Evolutionary conservation across 2,797 vertebrate species (phyloP), one percentile per base, ranked within the genome.

Genomic region (Capromys pilorides): DNA sequence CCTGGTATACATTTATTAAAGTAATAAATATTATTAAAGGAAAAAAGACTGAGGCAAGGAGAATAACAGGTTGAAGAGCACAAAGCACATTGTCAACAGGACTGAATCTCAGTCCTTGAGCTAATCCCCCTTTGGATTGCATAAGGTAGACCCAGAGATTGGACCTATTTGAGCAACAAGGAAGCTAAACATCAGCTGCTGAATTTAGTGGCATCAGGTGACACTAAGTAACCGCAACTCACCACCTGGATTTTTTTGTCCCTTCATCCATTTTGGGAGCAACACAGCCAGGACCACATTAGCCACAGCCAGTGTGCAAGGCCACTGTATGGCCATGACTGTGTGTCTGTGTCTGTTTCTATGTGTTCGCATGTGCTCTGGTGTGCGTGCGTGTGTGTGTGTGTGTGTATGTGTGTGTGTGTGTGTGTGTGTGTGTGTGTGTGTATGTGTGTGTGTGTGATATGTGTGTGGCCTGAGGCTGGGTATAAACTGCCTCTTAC

Each of bases 401-500:
- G 19, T 41, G 28, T 2, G 0, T 2, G 33, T 75, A 39, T 75
- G 39, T 85, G 71, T 39, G 14, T 11, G 73, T 89, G n/a, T 64
- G 82, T 36, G 26, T 81, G 79, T 59, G 6, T 80, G 94, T 41
- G 71, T 73, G 36, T 41, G 33, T 2, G 0, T 2, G 36, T 75
- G 73, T 75, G 39, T 79, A 66, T n/a, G 39, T 18, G n/a, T 62
- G 85, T 36, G 24, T 78, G 73, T 67, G 6, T 79, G 93, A 36
- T 84, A 61, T 61, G 92, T 69, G 88, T 86, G 94, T 90, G 92
- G 94, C 95, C 95, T 7, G 2, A 77, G 90, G 73, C 92, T 94
- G 90, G 88, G 92, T 96, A 94, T 91, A 96, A 91, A 94, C 95
- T 84, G 79, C 86, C 79, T 51, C 92, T 95, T 41, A 82, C 87